Percentiles rank a stretch among this genome's conserved stretches.
phyloP scores from a whole-genome alignment of 2,113 vertebrate genomes.

The Eulemur macaco region DNA sequence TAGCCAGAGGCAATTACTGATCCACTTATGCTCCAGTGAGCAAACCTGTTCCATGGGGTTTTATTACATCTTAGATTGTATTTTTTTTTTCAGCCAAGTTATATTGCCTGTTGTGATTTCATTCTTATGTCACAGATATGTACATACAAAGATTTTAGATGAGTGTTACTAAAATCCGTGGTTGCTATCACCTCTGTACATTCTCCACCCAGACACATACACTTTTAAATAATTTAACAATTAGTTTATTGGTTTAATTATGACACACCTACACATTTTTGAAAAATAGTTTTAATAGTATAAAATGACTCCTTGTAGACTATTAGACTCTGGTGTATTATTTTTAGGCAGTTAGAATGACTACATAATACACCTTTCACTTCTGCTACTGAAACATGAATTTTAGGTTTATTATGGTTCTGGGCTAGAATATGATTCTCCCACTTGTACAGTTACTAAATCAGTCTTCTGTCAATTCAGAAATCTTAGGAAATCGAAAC shows the following conservation, averaged over 20 bases:
- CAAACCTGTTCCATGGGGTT: background rate
- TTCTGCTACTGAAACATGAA: background rate
- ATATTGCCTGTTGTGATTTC: conserved; percentile 42
- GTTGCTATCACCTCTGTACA: background rate
- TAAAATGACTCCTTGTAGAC: background rate
- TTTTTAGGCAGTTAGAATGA: conserved; percentile 17
- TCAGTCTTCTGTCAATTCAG: conserved; percentile 49
- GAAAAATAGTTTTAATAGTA: background rate
- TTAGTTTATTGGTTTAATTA: conserved; percentile 16
- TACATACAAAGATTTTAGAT: conserved; percentile 30
- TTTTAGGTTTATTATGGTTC: conserved; percentile 24
- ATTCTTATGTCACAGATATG: background rate
- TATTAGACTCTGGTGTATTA: background rate
- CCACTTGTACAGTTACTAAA: background rate
- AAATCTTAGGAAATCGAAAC: conserved; percentile 60
- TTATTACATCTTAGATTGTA: background rate
- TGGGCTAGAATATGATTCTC: background rate
- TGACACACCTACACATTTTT: background rate
- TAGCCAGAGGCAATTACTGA: background rate
- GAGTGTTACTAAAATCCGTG: background rate
- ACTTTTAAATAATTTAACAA: background rate
- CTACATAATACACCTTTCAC: background rate
- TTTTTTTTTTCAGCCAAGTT: background rate
- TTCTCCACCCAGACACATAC: background rate
- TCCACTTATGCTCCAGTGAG: conserved; percentile 38